Base-by-base conservation (phyloP, 2,888 invertebrate genomes). In the Chrysina gloriosa region DNA sequence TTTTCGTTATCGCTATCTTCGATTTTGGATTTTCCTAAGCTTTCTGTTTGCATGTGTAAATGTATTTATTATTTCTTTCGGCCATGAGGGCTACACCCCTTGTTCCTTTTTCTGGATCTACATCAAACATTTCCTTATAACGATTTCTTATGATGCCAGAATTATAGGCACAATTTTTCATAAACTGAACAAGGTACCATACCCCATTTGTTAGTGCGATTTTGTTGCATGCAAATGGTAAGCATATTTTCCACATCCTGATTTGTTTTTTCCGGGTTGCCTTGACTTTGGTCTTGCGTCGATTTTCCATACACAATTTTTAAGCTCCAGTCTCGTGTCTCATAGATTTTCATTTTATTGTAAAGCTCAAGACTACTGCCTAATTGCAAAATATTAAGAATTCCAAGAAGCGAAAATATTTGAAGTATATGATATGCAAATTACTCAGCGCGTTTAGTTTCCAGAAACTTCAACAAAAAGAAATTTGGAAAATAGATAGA, bases 301-400 rank as follows among this genome's bases (percentile, higher is more conserved):
- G 47, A n/a, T 45, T 45, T 45, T 45, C 2, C 47, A 14, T 14
- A n/a, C 14, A 54, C 25, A 29, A 54, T 54, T 54, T 54, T 54
- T 54, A n/a, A 27, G 54, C 6, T 54, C 27, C 5, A 29, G 29
- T 19, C 6, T 14, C 14, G 29, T 31, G 19, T 54, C 54, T 23
- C 54, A 14, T n/a, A 27, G 29, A n/a, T 19, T 54, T 14, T 54
- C 31, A 29, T 29, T 29, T 29, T 5, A 29, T 29, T 29, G 7
- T 3, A 21, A 21, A 16, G 7, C 29, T 29, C 29, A 29, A 4
- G 4, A 29, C 29, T 7, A 7, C 7, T 29, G 5, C 7, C 29
- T 4, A 7, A 5, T 29, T 29, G 29, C 29, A 29, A 7, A 29
- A 29, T 7, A 5, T 7, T 29, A 29, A 7, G 29, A 29, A 7